A percentile compares a stretch with the other conserved stretches of the same genome.
Evolutionary conservation across 2,888 invertebrate species (phyloP).

Genomic region (Latrodectus elegans): DNA sequence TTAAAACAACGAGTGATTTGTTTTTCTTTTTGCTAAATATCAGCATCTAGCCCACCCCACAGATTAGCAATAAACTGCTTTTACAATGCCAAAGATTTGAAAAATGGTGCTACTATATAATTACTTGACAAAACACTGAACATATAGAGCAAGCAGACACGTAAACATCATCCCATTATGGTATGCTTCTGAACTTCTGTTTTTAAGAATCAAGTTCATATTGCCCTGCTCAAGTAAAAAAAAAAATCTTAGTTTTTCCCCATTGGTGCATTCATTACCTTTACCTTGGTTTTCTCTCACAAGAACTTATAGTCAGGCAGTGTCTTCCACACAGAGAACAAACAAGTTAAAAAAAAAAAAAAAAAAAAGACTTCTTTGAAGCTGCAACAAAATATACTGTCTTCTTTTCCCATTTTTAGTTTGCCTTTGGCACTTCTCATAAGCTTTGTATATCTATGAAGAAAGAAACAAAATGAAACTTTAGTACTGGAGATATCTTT

Average conservation of each 20-base stretch:
- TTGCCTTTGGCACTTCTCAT: conserved; percentile 17
- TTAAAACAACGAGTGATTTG: conserved; percentile 62
- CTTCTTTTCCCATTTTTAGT: conserved; percentile 4
- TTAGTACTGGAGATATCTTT: conserved; percentile 18
- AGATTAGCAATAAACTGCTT: conserved; percentile 65
- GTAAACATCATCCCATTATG: conserved; percentile 18
- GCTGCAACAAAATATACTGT: conserved; percentile 35
- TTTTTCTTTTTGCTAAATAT: conserved; percentile 23
- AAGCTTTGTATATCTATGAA: conserved; percentile 3
- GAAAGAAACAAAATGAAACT: neutral
- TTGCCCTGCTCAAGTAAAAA: conserved; percentile 59
- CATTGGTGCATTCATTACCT: conserved; percentile 38
- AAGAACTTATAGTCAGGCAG: conserved; percentile 57
- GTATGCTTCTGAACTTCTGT: conserved; percentile 35
- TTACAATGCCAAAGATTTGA: conserved; percentile 61
- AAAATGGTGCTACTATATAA: conserved; percentile 64
- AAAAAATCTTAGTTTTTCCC: conserved; percentile 26
- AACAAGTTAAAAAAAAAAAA: conserved; percentile 4
- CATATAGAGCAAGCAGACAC: conserved; percentile 56
- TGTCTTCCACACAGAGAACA: conserved; percentile 60
- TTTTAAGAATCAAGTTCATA: conserved; percentile 40
- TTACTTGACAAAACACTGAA: conserved; percentile 57
- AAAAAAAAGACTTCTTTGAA: conserved; percentile 10
- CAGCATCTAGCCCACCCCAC: conserved; percentile 62
- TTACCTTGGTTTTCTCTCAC: neutral